These are phyloP conservation scores for Lateolabrax maculatus DNA, from an alignment of 2,797 vertebrate species.

Conservation along the genomic window DNA sequence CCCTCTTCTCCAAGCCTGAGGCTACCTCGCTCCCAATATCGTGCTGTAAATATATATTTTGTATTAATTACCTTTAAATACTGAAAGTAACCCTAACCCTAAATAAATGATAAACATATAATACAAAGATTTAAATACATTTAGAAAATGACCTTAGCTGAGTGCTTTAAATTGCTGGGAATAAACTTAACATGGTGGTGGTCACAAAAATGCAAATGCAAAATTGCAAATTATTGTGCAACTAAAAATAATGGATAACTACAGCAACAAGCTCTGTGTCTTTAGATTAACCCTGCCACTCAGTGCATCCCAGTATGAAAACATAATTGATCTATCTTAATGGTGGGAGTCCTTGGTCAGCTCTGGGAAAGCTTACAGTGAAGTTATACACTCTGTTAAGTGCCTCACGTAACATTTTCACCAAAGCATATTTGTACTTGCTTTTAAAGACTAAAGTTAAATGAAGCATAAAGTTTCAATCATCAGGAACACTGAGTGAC, in stretches of 20 bases:
- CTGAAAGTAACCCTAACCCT: too few relatives aligned
- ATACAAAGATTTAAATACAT: background rate
- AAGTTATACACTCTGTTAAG: background rate
- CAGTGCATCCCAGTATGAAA: constrained; percentile 5
- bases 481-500: constrained; percentile 48
- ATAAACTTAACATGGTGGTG: background rate
- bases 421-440: constrained; percentile 30
- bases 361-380: background rate
- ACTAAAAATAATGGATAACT: constrained; percentile 15
- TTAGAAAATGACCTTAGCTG: background rate
- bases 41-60: background rate
- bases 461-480: constrained; percentile 59
- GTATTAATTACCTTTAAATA: too few relatives aligned
- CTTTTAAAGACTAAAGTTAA: constrained; percentile 56
- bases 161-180: background rate
- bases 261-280: background rate
- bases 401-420: constrained; percentile 43
- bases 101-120: background rate
- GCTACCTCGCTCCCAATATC: background rate
- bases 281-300: constrained; percentile 7
- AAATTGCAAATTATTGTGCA: background rate
- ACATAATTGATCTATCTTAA: constrained; percentile 20
- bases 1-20: background rate
- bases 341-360: constrained; percentile 4
- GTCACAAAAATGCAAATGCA: background rate